Conservation (phyloP, 2,888 invertebrate genomes). For the Toxonevra muliebris region DNA sequence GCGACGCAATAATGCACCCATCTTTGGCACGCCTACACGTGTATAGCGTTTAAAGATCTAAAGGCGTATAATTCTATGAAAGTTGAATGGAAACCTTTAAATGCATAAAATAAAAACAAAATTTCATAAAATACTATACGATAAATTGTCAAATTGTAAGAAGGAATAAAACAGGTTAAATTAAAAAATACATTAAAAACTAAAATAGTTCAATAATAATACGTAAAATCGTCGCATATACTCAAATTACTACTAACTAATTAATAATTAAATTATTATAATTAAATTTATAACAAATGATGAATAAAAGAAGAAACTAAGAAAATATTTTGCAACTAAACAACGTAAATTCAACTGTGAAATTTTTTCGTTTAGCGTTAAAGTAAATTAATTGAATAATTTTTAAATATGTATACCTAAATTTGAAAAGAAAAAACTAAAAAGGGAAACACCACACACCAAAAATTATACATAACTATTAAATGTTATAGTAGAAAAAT, state of each 20-base stretch:
- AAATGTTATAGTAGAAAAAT: no score
- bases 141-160: not conserved
- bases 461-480: no score
- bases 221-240: conserved; percentile 7
- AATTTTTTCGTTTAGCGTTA: conserved; percentile 1
- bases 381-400: not conserved
- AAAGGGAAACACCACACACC: no score
- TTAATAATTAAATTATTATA: not conserved
- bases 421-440: no score
- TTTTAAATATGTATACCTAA: no score
- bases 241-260: conserved; percentile 5
- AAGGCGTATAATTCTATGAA: conserved; percentile 18
- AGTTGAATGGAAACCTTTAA: not conserved
- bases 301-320: conserved; percentile 18
- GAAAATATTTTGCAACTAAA: conserved; percentile 10
- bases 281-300: not conserved
- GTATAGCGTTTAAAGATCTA: conserved; percentile 63
- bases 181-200: not conserved
- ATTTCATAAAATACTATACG: not conserved
- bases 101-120: not conserved
- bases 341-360: conserved; percentile 25
- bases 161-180: conserved; percentile 5
- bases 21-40: conserved; percentile 63
- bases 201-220: not conserved
- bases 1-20: conserved; percentile 54